Evolutionary conservation across 2,888 invertebrate genomes (phyloP).

Genomic region (Germaria angustata): DNA sequence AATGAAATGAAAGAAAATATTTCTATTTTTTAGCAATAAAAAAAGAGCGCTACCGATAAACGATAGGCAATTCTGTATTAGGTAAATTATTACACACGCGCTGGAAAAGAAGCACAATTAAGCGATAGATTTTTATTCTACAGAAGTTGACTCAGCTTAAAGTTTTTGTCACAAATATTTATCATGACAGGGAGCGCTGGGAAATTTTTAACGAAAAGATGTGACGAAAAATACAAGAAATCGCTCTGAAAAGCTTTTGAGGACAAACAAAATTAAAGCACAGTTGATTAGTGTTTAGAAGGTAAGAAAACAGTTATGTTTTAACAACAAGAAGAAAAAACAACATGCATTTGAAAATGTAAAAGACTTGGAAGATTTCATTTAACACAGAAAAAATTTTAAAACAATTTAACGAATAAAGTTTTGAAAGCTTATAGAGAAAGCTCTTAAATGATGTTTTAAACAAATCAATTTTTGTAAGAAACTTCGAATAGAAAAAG

Average conservation of each 20-base stretch:
- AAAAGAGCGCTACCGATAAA: slow-evolving; percentile 71
- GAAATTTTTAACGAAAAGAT: background rate
- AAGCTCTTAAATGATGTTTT: background rate
- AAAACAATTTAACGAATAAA: background rate
- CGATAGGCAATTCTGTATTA: slow-evolving; percentile 79
- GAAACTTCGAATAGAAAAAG: background rate
- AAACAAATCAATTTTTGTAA: background rate
- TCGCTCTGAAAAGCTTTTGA: slow-evolving; percentile 32
- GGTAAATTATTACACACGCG: slow-evolving; percentile 72
- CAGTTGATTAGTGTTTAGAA: background rate
- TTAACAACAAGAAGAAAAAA: slow-evolving; percentile 9
- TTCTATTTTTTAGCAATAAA: slow-evolving; percentile 53
- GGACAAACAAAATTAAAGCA: slow-evolving; percentile 2
- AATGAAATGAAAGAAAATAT: slow-evolving; percentile 61
- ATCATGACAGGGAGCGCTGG: slow-evolving; percentile 26
- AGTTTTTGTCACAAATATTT: slow-evolving; percentile 1
- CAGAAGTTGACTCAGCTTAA: slow-evolving; percentile 48
- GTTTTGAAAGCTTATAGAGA: background rate
- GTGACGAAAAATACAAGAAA: slow-evolving; percentile 31
- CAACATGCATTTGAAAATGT: slow-evolving; percentile 19
- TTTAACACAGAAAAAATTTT: background rate
- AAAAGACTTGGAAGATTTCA: background rate
- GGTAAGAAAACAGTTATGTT: background rate
- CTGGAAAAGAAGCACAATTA: background rate
- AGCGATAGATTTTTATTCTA: slow-evolving; percentile 13